Percentiles rank a stretch among this genome's conserved stretches.
Conservation (phyloP, 2,888 invertebrate species). For the Dolichomitus sp. region DNA sequence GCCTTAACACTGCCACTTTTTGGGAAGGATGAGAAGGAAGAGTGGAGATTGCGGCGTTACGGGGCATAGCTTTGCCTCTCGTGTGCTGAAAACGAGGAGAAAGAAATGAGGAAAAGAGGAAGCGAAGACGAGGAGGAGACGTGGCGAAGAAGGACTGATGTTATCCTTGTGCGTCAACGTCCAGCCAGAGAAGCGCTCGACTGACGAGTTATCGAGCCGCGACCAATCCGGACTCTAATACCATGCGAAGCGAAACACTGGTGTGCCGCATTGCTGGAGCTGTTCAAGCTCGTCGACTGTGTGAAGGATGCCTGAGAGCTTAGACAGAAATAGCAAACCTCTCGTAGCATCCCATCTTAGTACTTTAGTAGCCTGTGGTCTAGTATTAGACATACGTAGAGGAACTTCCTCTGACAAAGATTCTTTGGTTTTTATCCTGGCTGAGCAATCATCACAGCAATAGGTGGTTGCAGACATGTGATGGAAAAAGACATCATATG, state of each 20-base stretch:
- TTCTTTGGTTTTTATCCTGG: constrained; percentile 15
- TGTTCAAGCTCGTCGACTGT: constrained; percentile 35
- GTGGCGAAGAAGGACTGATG: constrained; percentile 24
- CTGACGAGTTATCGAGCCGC: constrained; percentile 76
- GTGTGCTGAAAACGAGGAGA: background rate
- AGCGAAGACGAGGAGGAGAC: constrained; percentile 16
- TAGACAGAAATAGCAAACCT: constrained; percentile 28
- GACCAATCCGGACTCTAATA: constrained; percentile 70
- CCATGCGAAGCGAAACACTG: constrained; percentile 60
- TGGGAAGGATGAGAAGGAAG: constrained; percentile 25
- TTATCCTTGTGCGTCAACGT: constrained; percentile 58
- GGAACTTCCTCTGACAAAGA: background rate
- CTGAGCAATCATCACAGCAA: background rate
- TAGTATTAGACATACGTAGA: background rate
- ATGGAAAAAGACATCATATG: background rate
- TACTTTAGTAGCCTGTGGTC: background rate
- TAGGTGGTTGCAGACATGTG: background rate
- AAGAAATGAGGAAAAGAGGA: constrained; percentile 36
- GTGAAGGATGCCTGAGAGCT: constrained; percentile 1
- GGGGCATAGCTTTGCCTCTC: constrained; percentile 6
- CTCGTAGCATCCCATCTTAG: constrained; percentile 9
- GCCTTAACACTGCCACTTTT: constrained; percentile 46
- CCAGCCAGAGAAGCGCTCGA: constrained; percentile 72
- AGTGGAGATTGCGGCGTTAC: constrained; percentile 20
- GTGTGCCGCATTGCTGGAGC: constrained; percentile 3